Base-by-base conservation (phyloP, 2,113 vertebrate genomes). In the Carassius gibelio region DNA sequence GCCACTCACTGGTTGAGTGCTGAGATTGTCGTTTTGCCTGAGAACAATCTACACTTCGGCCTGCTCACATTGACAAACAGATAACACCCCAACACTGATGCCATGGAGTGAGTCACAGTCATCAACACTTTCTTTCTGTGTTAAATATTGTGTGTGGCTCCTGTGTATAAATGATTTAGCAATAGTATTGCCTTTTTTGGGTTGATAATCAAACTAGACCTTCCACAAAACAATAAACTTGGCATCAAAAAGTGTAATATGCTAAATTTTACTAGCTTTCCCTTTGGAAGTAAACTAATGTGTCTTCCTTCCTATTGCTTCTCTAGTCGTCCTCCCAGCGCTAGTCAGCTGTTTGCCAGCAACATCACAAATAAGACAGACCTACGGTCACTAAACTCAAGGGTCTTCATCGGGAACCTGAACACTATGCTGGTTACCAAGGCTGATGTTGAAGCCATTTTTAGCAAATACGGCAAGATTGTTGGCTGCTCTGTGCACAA, bases 351-450 rank as follows among this genome's bases (percentile, higher is more conserved):
- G 26, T 95, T 97, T 94, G 94, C 96, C 86, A 95, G 96, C 93
- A 97, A 97, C 82, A 95, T 97, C 84, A 97, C 96, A 91, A 97
- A 97, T 93, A 97, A 97, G 93, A 97, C 94, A 2, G 97, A 97
- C 89, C 96, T 95, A 0, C 95, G 95, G 36, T 97, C 97, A 66
- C 91, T 97, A 91, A 97, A 97, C 90, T 97, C 97, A 23, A 95
- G 97, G n/a, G 96, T 97, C 74, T 97, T 97, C 93, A 97, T 97
- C 74, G 97, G 97, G 23, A 97, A 97, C 94, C 96, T 97, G 80
- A 97, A 97, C 91, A 97, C 97, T 3, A 93, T 97, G 89, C 94
- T 97, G 92, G 97, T 97, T 87, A 97, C 97, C 93, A 97, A 97
- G 90, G 94, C 94, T 3, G 96, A 97, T 59, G 96, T 97, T 90